Evolutionary conservation across 2,888 invertebrate genomes (phyloP).

Genomic region (Pachycephus smyrnensis): DNA sequence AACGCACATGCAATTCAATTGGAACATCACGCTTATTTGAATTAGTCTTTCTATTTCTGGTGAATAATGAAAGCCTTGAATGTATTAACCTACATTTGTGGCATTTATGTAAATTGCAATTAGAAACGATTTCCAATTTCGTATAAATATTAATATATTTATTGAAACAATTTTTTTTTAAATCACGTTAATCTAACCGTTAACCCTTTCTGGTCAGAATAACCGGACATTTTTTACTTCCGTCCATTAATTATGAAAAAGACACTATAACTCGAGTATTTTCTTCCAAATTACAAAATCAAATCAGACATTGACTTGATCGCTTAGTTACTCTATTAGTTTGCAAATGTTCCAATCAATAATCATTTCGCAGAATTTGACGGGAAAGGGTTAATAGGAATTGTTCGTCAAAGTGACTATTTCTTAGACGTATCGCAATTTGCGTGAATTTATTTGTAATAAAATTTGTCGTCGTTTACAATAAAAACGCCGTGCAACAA

Average conservation of each 20-base stretch:
- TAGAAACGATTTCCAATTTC: neutral
- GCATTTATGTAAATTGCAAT: neutral
- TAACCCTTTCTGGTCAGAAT: neutral
- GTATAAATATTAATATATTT: neutral
- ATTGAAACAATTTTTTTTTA: neutral
- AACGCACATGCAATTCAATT: neutral
- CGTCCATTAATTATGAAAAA: neutral
- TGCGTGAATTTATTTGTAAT: neutral
- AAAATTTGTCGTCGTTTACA: neutral
- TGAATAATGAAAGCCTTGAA: neutral
- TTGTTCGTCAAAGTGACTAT: neutral
- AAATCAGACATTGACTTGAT: neutral
- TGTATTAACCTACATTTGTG: neutral
- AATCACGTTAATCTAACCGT: neutral
- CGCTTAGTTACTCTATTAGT: neutral
- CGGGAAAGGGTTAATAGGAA: neutral
- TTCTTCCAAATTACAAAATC: neutral
- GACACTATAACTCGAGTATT: neutral
- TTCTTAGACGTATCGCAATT: neutral
- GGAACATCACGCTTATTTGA: constrained; percentile 16
- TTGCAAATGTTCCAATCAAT: neutral
- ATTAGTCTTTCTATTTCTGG: neutral
- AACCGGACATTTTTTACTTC: neutral
- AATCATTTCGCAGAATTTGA: neutral
- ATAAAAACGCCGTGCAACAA: neutral